Percentiles rank a stretch among this genome's conserved stretches.
Conservation (phyloP, 2,888 invertebrate species). For the Hoplodrina blanda region DNA sequence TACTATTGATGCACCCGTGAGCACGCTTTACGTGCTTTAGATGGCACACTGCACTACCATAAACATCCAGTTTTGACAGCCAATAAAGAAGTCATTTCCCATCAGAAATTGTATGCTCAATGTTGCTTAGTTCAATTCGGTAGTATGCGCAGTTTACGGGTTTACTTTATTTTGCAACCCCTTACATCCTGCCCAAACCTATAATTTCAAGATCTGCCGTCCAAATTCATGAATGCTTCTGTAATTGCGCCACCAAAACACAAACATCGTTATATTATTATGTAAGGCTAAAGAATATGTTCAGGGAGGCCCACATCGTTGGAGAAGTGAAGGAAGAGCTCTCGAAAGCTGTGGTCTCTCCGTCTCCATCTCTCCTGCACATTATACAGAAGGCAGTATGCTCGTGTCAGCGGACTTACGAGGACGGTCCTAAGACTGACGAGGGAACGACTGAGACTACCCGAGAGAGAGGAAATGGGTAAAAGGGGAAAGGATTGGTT, state of each 20-base stretch:
- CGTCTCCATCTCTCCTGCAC: constrained; percentile 45
- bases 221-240: constrained; percentile 1
- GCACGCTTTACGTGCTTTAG: too few species aligned
- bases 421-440: constrained; percentile 24
- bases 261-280: constrained; percentile 15
- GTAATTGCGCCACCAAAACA: constrained; percentile 5
- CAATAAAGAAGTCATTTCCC: too few species aligned
- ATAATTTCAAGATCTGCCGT: not conserved
- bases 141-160: too few species aligned
- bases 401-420: constrained; percentile 39
- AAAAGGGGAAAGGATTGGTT: constrained; percentile 24
- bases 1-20: too few species aligned
- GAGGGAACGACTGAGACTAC: constrained; percentile 13
- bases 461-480: constrained; percentile 34
- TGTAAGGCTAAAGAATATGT: constrained; percentile 44
- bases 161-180: too few species aligned
- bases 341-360: constrained; percentile 33
- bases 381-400: constrained; percentile 51
- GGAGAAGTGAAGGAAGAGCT: constrained; percentile 25
- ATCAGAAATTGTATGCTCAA: too few species aligned
- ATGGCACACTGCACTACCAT: too few species aligned
- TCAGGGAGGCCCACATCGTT: constrained; percentile 41
- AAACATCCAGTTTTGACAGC: too few species aligned
- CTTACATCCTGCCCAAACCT: not conserved
- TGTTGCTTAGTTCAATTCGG: too few species aligned